Percentiles rank a stretch among this genome's conserved stretches.
Conservation (phyloP, 2,113 vertebrate species). For the Brachionichthys hirsutus region DNA sequence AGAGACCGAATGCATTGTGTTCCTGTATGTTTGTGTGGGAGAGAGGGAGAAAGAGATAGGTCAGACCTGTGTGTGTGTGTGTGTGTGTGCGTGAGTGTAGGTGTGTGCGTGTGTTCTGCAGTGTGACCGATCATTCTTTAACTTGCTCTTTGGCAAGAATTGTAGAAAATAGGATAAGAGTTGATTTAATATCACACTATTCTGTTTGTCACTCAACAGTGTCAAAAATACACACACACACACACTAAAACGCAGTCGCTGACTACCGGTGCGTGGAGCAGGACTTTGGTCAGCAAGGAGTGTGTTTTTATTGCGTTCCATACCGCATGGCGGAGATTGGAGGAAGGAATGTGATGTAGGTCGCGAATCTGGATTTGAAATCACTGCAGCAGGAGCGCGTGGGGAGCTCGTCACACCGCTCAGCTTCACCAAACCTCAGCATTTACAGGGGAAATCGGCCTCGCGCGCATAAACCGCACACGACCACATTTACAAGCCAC, state of each 20-base stretch:
- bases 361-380: slow-evolving; percentile 20
- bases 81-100: slow-evolving; percentile 9
- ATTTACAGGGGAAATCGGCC: slow-evolving; percentile 27
- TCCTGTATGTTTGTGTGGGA: slow-evolving; percentile 48
- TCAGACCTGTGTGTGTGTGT: slow-evolving; percentile 43
- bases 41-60: no score
- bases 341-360: slow-evolving; percentile 11
- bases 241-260: no score
- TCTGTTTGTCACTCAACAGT: slow-evolving; percentile 48
- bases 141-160: slow-evolving; percentile 25
- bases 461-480: slow-evolving; percentile 43
- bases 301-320: slow-evolving; percentile 18
- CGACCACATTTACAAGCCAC: slow-evolving; percentile 58
- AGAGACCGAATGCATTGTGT: slow-evolving; percentile 67
- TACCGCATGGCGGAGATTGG: background rate
- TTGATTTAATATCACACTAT: slow-evolving; percentile 39
- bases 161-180: background rate
- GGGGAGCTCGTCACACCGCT: slow-evolving; percentile 10
- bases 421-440: slow-evolving; percentile 5
- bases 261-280: no score
- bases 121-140: slow-evolving; percentile 39
- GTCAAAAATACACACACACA: slow-evolving; percentile 4
- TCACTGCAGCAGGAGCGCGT: slow-evolving; percentile 6
- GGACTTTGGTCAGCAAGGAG: slow-evolving; percentile 10
- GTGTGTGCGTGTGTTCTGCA: slow-evolving; percentile 14